Percentiles rank a stretch among this genome's conserved stretches.
Evolutionary conservation across 2,113 vertebrate genomes (phyloP).

Genomic region (Laticauda colubrina): DNA sequence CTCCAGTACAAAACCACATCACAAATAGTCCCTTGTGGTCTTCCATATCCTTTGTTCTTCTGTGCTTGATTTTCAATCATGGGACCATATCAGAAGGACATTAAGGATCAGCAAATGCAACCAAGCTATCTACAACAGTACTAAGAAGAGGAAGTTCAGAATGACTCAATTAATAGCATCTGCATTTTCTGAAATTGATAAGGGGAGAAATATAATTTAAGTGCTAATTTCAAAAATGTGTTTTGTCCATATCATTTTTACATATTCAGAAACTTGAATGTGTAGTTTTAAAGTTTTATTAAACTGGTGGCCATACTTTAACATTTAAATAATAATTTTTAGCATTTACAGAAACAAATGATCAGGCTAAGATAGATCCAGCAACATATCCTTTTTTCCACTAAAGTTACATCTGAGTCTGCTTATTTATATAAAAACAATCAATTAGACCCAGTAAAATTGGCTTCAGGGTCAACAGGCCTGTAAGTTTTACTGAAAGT

Average conservation of each 20-base stretch:
- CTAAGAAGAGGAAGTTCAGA: not conserved
- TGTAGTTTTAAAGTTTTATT: conserved; percentile 4
- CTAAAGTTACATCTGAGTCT: not conserved
- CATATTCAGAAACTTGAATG: not conserved
- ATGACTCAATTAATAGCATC: conserved; percentile 10
- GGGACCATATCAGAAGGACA: conserved; percentile 10
- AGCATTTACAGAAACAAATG: not conserved
- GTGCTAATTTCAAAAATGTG: conserved; percentile 9
- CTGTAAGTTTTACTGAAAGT: not conserved
- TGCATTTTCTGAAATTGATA: conserved; percentile 9
- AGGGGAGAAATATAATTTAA: conserved; percentile 15
- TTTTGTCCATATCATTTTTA: conserved; percentile 15
- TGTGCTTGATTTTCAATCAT: conserved; percentile 24
- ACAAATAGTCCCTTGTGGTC: not conserved
- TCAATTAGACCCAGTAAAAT: not conserved
- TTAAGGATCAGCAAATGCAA: conserved; percentile 15
- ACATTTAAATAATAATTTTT: not conserved
- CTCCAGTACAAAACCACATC: conserved; percentile 24
- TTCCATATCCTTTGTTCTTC: conserved; percentile 21
- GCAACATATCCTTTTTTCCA: not conserved
- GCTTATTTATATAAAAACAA: not conserved
- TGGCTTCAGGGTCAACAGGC: not conserved
- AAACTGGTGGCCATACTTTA: not conserved
- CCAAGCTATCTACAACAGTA: conserved; percentile 15
- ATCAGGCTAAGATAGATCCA: not conserved